Conservation (phyloP, 2,113 vertebrate genomes). For the Gavia stellata region DNA sequence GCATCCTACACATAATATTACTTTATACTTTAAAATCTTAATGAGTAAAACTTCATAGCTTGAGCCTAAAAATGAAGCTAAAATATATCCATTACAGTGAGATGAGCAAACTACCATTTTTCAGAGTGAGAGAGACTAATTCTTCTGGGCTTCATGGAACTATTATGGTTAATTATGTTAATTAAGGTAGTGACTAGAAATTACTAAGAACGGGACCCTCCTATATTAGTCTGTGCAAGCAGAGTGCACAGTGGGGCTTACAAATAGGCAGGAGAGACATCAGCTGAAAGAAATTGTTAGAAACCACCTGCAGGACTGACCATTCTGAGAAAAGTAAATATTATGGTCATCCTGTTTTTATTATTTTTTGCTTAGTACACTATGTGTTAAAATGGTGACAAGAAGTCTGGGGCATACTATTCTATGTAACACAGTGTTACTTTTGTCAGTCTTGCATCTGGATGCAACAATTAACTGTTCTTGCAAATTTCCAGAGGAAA, state of each 20-base stretch:
- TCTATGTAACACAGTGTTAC: background rate
- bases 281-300: background rate
- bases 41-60: background rate
- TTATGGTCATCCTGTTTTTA: background rate
- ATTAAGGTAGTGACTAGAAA: background rate
- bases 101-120: background rate
- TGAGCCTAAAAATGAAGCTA: background rate
- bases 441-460: background rate
- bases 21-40: background rate
- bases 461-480: background rate
- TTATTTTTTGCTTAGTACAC: background rate
- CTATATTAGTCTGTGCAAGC: background rate
- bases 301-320: background rate
- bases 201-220: background rate
- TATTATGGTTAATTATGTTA: background rate
- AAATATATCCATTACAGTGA: background rate
- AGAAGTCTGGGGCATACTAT: background rate
- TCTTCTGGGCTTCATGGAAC: background rate
- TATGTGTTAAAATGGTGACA: background rate
- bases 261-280: background rate
- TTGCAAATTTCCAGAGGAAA: background rate
- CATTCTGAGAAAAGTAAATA: background rate
- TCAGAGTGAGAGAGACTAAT: background rate
- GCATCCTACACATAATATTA: background rate
- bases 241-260: background rate